Evolutionary conservation across 2,797 vertebrate species (phyloP).

Genomic region (Lerista edwardsae): DNA sequence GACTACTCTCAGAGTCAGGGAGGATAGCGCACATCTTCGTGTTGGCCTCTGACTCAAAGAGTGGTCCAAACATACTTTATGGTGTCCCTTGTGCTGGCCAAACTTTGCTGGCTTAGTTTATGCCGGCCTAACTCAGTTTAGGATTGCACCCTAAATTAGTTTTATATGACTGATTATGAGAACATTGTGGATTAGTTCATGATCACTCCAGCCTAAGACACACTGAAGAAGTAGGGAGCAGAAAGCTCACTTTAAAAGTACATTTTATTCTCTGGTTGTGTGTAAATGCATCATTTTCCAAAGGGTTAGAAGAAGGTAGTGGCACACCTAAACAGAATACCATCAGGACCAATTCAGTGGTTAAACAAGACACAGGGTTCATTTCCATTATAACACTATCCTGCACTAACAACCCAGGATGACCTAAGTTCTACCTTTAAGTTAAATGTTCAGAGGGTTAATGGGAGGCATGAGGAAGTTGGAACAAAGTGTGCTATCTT

Average conservation of each 20-base stretch:
- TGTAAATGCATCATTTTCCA: not conserved
- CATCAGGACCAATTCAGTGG: not conserved
- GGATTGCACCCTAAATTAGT: not conserved
- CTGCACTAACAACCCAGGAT: not conserved
- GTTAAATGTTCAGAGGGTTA: too few species aligned
- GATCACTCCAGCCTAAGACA: too few species aligned
- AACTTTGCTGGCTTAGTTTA: too few species aligned
- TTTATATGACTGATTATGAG: not conserved
- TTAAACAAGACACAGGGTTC: not conserved
- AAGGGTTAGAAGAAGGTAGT: not conserved
- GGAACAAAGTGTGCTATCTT: too few species aligned
- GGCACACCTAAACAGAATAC: not conserved
- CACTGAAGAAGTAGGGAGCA: not conserved
- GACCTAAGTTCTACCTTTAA: not conserved
- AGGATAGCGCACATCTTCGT: too few species aligned
- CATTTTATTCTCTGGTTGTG: not conserved
- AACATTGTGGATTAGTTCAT: too few species aligned
- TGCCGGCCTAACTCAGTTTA: too few species aligned
- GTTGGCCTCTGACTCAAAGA: too few species aligned
- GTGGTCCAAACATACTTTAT: too few species aligned
- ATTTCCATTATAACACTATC: not conserved
- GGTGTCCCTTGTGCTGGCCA: too few species aligned
- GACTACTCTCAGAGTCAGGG: too few species aligned
- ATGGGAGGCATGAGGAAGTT: too few species aligned
- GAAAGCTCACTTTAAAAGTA: not conserved